Conservation (phyloP, 2,797 vertebrate species). For the Characodon lateralis region DNA sequence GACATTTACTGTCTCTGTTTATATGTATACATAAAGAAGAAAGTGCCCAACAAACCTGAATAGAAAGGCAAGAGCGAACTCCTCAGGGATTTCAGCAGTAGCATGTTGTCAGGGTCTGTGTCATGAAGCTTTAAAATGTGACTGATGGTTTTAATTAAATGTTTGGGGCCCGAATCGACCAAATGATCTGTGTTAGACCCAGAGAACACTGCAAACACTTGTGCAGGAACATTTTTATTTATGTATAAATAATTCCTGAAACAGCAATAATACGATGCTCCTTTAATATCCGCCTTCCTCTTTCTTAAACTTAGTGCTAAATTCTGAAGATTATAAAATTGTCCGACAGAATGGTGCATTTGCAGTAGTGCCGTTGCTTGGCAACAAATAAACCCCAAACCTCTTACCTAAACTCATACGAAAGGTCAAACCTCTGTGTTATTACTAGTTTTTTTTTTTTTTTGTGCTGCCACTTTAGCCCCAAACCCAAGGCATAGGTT, state of each 20-base stretch:
- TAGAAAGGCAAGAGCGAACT: neutral
- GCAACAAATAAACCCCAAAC: conserved; percentile 26
- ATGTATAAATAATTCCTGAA: conserved; percentile 7
- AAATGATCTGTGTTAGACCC: conserved; percentile 39
- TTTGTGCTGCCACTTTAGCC: conserved; percentile 6
- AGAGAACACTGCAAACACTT: conserved; percentile 28
- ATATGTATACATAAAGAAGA: neutral
- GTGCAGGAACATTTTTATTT: neutral
- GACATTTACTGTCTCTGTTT: neutral
- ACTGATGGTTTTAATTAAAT: conserved; percentile 65
- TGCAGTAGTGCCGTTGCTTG: conserved; percentile 19
- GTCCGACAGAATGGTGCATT: neutral
- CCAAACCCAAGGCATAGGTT: neutral
- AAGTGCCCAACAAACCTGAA: neutral
- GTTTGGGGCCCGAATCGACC: conserved; percentile 17
- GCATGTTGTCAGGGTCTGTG: conserved; percentile 11
- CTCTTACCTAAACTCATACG: conserved; percentile 6
- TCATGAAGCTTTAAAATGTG: conserved; percentile 37
- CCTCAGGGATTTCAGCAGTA: neutral
- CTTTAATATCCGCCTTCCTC: neutral
- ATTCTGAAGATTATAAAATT: conserved; percentile 12
- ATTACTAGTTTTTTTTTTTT: neutral
- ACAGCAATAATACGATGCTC: neutral
- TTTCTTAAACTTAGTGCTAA: conserved; percentile 2
- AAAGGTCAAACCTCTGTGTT: conserved; percentile 17